A percentile compares a stretch with the other conserved stretches of the same genome.
Evolutionary conservation across 2,113 vertebrate genomes (phyloP).

Genomic region (Megaptera novaeangliae): DNA sequence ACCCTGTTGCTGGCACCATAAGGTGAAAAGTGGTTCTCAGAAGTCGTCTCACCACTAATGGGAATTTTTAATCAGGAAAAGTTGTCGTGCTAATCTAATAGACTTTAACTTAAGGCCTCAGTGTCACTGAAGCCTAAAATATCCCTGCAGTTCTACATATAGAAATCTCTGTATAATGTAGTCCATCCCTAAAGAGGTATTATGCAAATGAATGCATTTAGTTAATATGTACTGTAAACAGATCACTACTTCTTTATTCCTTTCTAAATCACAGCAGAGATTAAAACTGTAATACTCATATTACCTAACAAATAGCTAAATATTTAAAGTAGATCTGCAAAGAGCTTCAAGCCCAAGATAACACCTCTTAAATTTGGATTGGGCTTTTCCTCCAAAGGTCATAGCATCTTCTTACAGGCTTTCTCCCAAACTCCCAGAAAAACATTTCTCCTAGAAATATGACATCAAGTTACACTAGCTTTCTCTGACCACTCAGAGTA

Average conservation of each 20-base stretch:
- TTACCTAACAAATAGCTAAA: constrained; percentile 66
- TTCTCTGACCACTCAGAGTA: neutral
- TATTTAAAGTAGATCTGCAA: constrained; percentile 64
- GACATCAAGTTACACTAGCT: neutral
- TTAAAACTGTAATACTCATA: constrained; percentile 66
- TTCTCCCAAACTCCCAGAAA: neutral
- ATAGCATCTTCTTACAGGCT: neutral
- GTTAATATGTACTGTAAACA: constrained; percentile 73
- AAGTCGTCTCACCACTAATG: constrained; percentile 50
- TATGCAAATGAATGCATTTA: constrained; percentile 72
- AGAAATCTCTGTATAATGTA: constrained; percentile 65
- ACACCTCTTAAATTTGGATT: constrained; percentile 30
- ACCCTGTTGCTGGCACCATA: constrained; percentile 16
- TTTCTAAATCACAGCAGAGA: constrained; percentile 68
- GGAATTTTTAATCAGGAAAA: constrained; percentile 71
- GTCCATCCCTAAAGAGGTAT: constrained; percentile 70
- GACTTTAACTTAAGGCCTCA: constrained; percentile 69
- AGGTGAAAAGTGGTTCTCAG: constrained; percentile 66
- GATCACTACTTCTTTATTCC: constrained; percentile 62
- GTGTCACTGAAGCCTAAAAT: constrained; percentile 69
- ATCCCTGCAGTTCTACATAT: constrained; percentile 44
- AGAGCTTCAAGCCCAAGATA: constrained; percentile 57
- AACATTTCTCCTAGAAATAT: neutral
- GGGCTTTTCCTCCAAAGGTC: constrained; percentile 47
- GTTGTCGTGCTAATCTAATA: constrained; percentile 69